Evolutionary conservation across 2,797 vertebrate genomes (phyloP).

Genomic region (Perdix hodgsoniae): DNA sequence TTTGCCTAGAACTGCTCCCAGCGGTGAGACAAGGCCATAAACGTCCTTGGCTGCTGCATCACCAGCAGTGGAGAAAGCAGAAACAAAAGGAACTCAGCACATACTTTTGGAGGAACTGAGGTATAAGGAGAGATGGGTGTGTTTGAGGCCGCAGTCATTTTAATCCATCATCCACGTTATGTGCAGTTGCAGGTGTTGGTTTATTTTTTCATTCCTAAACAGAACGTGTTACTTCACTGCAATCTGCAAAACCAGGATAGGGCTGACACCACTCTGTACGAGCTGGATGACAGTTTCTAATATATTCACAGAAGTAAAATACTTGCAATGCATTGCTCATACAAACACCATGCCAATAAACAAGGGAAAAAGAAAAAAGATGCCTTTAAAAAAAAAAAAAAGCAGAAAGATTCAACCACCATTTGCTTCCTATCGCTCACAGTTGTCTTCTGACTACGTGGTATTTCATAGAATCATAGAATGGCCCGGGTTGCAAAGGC

Average conservation of each 20-base stretch:
- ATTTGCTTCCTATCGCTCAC: neutral
- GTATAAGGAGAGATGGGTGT: rapidly evolving
- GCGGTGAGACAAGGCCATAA: neutral
- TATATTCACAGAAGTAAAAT: neutral
- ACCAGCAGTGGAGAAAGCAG: neutral
- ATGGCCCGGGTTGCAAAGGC: too few species aligned
- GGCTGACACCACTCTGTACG: neutral
- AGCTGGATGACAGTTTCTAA: neutral
- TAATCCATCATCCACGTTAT: neutral
- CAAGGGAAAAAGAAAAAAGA: neutral
- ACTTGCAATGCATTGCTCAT: rapidly evolving
- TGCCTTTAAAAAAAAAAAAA: neutral
- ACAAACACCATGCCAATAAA: neutral
- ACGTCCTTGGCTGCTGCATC: neutral
- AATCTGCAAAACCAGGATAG: neutral
- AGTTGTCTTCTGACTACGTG: neutral
- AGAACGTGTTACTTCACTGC: neutral
- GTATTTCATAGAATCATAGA: neutral
- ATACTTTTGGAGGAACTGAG: neutral
- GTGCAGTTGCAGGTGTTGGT: neutral
- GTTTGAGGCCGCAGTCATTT: neutral
- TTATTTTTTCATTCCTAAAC: neutral
- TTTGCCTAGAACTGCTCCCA: neutral
- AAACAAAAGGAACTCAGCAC: neutral
- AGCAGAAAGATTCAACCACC: neutral